phyloP scores from a whole-genome alignment of 1,140 invertebrate genomes.

The Drosophila virilis region DNA sequence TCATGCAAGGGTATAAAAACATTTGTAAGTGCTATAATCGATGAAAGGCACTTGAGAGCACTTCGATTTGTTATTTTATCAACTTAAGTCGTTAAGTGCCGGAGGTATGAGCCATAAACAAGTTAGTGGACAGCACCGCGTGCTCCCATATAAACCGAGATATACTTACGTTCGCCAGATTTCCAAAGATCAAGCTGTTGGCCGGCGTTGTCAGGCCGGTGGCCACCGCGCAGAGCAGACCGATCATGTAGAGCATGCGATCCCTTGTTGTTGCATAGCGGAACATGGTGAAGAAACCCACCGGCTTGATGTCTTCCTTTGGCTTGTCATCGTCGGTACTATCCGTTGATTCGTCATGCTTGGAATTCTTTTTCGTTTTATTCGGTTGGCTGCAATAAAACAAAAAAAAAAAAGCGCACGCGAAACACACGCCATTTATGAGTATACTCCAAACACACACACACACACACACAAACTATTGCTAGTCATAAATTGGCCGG shows the following conservation, averaged over 20 bases:
- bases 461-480: neutral
- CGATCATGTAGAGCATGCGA: conserved; percentile 86
- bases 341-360: conserved; percentile 43
- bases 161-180: conserved; percentile 86
- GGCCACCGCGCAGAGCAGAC: conserved; percentile 86
- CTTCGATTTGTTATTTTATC: too few species aligned
- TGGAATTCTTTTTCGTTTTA: conserved; percentile 61
- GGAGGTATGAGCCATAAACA: neutral
- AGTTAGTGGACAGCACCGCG: neutral
- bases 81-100: too few species aligned
- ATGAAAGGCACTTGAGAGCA: too few species aligned
- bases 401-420: neutral
- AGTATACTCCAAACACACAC: neutral
- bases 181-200: conserved; percentile 89
- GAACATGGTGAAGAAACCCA: conserved; percentile 67
- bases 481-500: neutral
- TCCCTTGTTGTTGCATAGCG: conserved; percentile 84
- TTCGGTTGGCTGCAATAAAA: conserved; percentile 61
- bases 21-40: too few species aligned
- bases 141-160: neutral
- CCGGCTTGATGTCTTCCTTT: conserved; percentile 62
- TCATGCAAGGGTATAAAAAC: too few species aligned
- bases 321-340: conserved; percentile 40
- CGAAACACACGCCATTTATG: neutral
- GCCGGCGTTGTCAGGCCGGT: conserved; percentile 88